Conservation (phyloP, 2,797 vertebrate species). For the Pseudochirops cupreus region DNA sequence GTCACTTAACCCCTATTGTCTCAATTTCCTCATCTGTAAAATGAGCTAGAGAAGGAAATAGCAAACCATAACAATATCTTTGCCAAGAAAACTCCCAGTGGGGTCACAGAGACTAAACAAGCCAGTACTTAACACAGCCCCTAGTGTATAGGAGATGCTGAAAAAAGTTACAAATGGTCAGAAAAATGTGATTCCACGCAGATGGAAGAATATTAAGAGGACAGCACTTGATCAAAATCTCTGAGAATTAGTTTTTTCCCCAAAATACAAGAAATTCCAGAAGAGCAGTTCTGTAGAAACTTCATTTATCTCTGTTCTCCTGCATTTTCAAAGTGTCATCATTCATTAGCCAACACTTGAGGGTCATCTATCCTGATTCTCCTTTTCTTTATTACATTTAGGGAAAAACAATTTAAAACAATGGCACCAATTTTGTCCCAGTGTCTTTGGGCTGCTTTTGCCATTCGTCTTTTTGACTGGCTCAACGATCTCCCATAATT, state of each 20-base stretch:
- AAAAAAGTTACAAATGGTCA: slow-evolving; percentile 58
- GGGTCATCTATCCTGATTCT: neutral
- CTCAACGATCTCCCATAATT: slow-evolving; percentile 10
- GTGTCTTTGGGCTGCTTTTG: slow-evolving; percentile 8
- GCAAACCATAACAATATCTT: neutral
- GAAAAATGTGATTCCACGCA: slow-evolving; percentile 55
- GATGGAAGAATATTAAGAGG: slow-evolving; percentile 23
- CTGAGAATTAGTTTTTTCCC: slow-evolving; percentile 40
- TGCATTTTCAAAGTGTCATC: neutral
- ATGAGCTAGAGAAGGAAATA: neutral
- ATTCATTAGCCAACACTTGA: neutral
- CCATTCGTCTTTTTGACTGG: slow-evolving; percentile 23
- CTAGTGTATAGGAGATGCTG: neutral
- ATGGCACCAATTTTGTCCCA: neutral
- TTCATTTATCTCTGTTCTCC: neutral
- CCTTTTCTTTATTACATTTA: neutral
- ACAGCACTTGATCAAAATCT: slow-evolving; percentile 16
- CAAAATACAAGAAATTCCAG: slow-evolving; percentile 45
- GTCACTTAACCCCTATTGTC: neutral
- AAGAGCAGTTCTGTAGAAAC: neutral
- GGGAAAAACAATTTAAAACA: slow-evolving; percentile 7
- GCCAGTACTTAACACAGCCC: neutral
- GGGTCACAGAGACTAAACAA: neutral
- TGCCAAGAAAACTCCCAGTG: neutral
- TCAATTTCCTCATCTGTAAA: neutral